Percentiles rank a stretch among this genome's conserved stretches.
Conservation (phyloP, 2,797 vertebrate genomes). For the Platyrinchus mystaceus region DNA sequence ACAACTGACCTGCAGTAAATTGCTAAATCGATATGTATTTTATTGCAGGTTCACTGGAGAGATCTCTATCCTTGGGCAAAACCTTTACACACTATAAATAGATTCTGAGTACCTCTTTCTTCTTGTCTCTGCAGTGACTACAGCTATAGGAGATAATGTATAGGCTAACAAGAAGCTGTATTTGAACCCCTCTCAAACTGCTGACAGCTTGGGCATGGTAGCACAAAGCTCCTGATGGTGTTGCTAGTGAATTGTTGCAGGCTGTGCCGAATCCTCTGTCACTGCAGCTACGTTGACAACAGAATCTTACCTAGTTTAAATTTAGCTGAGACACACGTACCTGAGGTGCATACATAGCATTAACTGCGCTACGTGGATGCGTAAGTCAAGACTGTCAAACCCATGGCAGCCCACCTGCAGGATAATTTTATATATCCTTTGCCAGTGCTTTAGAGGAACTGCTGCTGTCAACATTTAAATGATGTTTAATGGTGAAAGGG, state of each 20-base stretch:
- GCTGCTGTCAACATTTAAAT: not conserved
- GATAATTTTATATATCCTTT: not conserved
- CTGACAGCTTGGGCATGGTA: not conserved
- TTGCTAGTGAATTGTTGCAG: not conserved
- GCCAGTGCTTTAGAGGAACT: not conserved
- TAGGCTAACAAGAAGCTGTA: not conserved
- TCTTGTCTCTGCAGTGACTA: not conserved
- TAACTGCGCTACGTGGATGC: not conserved
- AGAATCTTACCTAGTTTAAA: not conserved
- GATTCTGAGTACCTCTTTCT: not conserved
- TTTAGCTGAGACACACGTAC: not conserved
- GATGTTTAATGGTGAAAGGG: not conserved
- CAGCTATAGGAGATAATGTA: not conserved
- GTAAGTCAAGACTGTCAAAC: not conserved
- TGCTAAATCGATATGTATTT: not conserved
- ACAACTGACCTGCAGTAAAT: not conserved
- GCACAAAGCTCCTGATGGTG: not conserved
- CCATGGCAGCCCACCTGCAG: not conserved
- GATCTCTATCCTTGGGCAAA: not conserved
- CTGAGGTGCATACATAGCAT: not conserved
- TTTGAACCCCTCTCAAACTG: not conserved
- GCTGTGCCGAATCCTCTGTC: not conserved
- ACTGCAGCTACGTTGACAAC: not conserved
- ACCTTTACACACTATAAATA: not conserved
- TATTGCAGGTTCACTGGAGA: not conserved